Evolutionary conservation across 2,113 vertebrate species (phyloP), one percentile per base, ranked within the genome.

Genomic region (Halcyon senegalensis): DNA sequence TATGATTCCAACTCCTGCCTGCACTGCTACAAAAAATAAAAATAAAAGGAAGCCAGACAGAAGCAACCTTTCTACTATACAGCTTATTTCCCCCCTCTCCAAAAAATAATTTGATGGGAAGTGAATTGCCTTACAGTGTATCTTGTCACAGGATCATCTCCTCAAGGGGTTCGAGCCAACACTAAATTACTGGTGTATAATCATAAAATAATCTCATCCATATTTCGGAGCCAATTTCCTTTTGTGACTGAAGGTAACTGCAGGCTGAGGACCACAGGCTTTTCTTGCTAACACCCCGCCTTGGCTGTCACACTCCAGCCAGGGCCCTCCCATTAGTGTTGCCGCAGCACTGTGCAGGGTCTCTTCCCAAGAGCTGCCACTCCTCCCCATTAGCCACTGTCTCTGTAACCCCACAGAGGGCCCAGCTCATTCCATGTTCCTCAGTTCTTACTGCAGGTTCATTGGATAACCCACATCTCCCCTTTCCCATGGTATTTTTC

Each of bases 141-240:
- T 37, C 90, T 84, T 80, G 75, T 73, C 89, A 90, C 11, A 86
- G 43, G 78, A 84, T 50, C 37, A 19, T 66, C 76, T 83, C 82
- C 81, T 75, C 59, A 86, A 89, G 84, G 62, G 30, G 33, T 44
- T 91, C 73, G 50, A 56, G 44, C 50, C 73, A 93, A 70, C 75
- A 53, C 44, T 66, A 64, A 68, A 82, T 44, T 68, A 95, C 78
- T 53, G 81, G 63, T 69, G 25, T 44, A 16, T 72, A 94, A 97
- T 63, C 83, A 87, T 56, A 77, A 62, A 82, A 88, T 70, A 9
- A 84, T 70, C 77, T 96, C 84, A 74, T 94, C 83, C 62, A 55
- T 92, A 89, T 94, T 95, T 82, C 85, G 87, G 50, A 53, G n/a
- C 25, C 53, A n/a, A 66, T 48, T 63, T 81, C 51, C 39, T 51